Base-by-base conservation (phyloP, 1,140 invertebrate genomes). In the Drosophila sechellia region DNA sequence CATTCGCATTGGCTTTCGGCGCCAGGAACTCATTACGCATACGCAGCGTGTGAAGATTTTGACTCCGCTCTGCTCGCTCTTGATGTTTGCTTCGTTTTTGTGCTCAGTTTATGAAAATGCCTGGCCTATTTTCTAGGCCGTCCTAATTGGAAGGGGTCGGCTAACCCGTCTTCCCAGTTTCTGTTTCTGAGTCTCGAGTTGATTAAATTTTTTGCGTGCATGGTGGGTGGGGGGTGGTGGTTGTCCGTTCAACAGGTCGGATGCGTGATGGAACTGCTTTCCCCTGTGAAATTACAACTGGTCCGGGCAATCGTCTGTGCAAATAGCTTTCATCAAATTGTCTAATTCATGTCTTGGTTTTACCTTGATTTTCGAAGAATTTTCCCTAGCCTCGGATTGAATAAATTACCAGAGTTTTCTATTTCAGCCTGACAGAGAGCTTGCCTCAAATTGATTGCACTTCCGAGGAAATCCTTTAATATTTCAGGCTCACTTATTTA, bases 11-110 rank as follows among this genome's bases (percentile, higher is more conserved):
- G 17, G 35, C 39, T 37, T 63, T 22, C 50, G 17, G 46, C 20
- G 50, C 54, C 69, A 69, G 48, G 68, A 78, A 76, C 65, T 86
- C 83, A 81, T 81, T 86, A 86, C 65, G 34, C 83, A 87, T 79
- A 87, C 74, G 70, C 83, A 72, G 11, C 43, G 60, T 76, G 35
- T 75, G 58, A 27, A 50, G 57, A 50, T 11, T 31, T n/a, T 13
- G 35, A 20, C 45, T 69, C 20, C 17, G 17, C 37, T 15, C 27
- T 5, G 27, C 5, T 22, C 20, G 20, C 20, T 22, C 40, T 40
- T 22, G 40, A 58, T 74, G 34, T 70, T 53, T 61, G 48, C 45
- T 48, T 48, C 45, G 22, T 4, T 70, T 15, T 46, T 59, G 17
- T 15, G 61, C 81, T 55, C 79, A 70, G 69, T 72, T 76, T 53